These are phyloP conservation scores for Bos javanicus DNA, from an alignment of 2,113 vertebrate genomes.

Conservation along the genomic window DNA sequence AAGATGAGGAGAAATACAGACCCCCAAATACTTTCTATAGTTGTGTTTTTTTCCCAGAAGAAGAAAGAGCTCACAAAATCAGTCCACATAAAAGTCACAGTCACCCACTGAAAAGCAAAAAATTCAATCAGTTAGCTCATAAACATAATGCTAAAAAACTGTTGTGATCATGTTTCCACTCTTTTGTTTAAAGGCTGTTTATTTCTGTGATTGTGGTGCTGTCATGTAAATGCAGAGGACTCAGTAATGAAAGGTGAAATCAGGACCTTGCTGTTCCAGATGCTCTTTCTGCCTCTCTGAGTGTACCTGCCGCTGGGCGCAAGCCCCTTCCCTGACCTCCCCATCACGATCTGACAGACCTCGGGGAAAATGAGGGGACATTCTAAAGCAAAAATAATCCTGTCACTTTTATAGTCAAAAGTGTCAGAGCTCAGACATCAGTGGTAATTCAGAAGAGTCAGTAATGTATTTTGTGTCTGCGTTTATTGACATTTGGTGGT, in stretches of 20 bases:
- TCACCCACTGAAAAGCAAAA: neutral
- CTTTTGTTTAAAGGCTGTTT: neutral
- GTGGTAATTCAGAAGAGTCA: neutral
- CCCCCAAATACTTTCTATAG: neutral
- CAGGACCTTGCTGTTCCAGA: neutral
- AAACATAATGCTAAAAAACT: rapidly evolving
- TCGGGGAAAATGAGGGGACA: neutral
- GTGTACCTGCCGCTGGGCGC: neutral
- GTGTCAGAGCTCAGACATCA: slow-evolving; percentile 49
- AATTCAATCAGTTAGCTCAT: neutral
- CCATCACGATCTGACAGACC: slow-evolving; percentile 43
- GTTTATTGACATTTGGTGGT: slow-evolving; percentile 1
- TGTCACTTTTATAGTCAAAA: slow-evolving; percentile 49
- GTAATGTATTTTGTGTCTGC: slow-evolving; percentile 14
- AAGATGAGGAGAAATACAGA: neutral
- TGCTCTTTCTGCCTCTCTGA: neutral
- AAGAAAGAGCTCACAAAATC: neutral
- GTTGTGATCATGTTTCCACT: neutral
- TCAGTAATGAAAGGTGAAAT: neutral
- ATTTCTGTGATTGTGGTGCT: neutral
- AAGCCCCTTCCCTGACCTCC: slow-evolving; percentile 9
- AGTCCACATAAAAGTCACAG: neutral
- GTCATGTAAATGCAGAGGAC: neutral
- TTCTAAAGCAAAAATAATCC: slow-evolving; percentile 52
- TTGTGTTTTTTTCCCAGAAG: neutral